These are phyloP conservation scores for Brachypteracias leptosomus DNA, from an alignment of 2,113 vertebrate species.

Conservation along the genomic window DNA sequence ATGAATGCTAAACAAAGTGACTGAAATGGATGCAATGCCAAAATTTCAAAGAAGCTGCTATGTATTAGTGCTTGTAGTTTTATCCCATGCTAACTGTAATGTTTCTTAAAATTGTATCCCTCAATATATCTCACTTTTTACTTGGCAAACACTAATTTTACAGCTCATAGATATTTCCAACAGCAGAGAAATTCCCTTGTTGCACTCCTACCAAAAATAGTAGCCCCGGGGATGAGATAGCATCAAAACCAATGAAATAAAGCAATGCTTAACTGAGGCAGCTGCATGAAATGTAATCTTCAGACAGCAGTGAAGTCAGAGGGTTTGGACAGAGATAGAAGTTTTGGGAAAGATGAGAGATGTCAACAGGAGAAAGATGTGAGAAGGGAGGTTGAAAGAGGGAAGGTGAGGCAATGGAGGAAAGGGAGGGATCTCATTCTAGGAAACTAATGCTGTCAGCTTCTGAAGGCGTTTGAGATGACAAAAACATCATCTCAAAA, in stretches of 20 bases:
- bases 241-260: background rate
- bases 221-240: background rate
- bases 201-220: background rate
- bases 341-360: background rate
- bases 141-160: background rate
- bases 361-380: background rate
- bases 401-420: background rate
- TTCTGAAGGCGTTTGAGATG: background rate
- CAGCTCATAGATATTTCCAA: background rate
- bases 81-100: background rate
- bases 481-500: background rate
- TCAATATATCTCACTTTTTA: background rate
- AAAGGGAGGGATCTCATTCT: background rate
- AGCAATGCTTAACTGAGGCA: background rate
- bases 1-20: background rate
- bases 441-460: background rate
- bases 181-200: background rate
- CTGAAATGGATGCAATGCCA: background rate
- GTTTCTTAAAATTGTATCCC: background rate
- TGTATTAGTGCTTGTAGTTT: background rate
- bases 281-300: background rate
- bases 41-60: background rate
- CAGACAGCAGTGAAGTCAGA: background rate
- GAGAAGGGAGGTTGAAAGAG: background rate
- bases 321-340: background rate